phyloP scores from a whole-genome alignment of 2,113 vertebrate species.

The Rattus norvegicus region GRCr8 NC_086022.1:155953501-155954000 shows the following conservation, averaged over 20 bases:
- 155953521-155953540: neutral
- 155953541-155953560: neutral
- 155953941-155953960: neutral
- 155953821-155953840: neutral
- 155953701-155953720: neutral
- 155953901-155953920: neutral
- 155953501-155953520: neutral
- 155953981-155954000: neutral
- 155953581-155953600: neutral
- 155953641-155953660: neutral
- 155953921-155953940: neutral
- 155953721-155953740: neutral
- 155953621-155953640: neutral
- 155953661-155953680: neutral
- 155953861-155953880: too few relatives aligned
- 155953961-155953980: neutral
- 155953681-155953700: neutral
- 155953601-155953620: neutral
- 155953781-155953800: neutral
- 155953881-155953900: neutral
- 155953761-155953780: neutral
- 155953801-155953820: neutral
- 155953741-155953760: neutral
- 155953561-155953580: neutral
- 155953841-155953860: neutral